Base-by-base conservation (phyloP, 1,140 invertebrate species). In the Hyposmocoma kahamanoa region DNA sequence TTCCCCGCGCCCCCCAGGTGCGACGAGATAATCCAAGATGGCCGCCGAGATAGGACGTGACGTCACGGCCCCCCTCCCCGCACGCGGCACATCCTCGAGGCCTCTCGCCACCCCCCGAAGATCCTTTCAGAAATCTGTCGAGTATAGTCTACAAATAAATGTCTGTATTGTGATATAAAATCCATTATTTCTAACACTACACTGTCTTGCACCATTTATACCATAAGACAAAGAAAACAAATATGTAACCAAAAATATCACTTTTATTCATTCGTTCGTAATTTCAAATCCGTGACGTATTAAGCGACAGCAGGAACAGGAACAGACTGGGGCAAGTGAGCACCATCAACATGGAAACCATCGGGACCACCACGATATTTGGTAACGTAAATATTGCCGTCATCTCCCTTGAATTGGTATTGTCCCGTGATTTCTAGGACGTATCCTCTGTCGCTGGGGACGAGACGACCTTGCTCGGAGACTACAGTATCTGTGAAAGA, bases 21-120 rank as follows among this genome's bases (percentile, higher is more conserved):
- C 78, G 78, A 84, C 78, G 81, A 84, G 81, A 84, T 84, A 78
- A 84, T 84, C 81, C 81, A 83, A 84, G 81, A 83, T 84, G 81
- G 81, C 77, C 79, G 81, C 74, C 79, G 75, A 81, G 81, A 84
- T 84, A 83, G 79, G 76, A 84, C 81, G 79, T 83, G 81, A 83
- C 81, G 81, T 84, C 81, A 83, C 77, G 71, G 72, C 67, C 66
- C 75, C 63, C 54, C 57, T 44, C 59, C 59, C 58, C 72, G 57
- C 59, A 56, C 43, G 49, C 47, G 45, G 47, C 65, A 76, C 80
- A 82, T 82, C 80, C 80, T 84, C 80, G 76, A 73, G 66, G 68
- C 80, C 72, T 71, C 70, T 62, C 62, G 65, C 76, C 80, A 78
- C 80, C 80, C 80, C 80, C 77, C 74, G 76, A 75, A 70, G 76